These are phyloP conservation scores for Pseudochirops cupreus DNA, from an alignment of 2,797 vertebrate genomes.

Conservation along the genomic window DNA sequence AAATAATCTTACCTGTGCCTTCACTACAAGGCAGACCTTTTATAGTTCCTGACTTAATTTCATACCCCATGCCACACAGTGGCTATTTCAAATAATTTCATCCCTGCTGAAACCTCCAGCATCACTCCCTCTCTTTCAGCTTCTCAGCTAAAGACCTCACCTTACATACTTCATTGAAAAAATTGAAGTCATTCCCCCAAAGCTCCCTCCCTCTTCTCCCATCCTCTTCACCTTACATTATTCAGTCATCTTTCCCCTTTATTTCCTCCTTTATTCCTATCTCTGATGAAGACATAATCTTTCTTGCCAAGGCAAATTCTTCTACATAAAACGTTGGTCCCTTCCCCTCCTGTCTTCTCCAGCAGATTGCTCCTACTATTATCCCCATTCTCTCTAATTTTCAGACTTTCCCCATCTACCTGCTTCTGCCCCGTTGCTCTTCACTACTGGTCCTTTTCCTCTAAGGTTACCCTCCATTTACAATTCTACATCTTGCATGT, in stretches of 20 bases:
- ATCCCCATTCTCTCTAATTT: background rate
- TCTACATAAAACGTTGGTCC: background rate
- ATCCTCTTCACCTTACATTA: background rate
- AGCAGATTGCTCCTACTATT: background rate
- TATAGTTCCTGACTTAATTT: background rate
- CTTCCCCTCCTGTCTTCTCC: background rate
- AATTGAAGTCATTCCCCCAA: background rate
- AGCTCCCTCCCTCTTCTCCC: background rate
- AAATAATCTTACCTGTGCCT: background rate
- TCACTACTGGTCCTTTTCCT: background rate
- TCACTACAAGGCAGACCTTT: background rate
- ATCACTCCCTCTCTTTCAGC: background rate
- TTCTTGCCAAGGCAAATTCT: background rate
- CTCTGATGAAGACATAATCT: background rate
- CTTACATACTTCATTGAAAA: background rate
- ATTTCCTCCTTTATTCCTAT: background rate
- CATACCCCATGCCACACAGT: background rate
- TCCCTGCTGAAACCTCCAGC: background rate
- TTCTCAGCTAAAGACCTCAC: background rate
- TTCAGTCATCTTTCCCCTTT: background rate
- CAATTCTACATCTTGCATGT: background rate
- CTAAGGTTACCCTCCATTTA: background rate
- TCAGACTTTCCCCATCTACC: background rate
- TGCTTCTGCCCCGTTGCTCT: background rate
- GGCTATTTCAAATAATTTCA: background rate